phyloP scores from a whole-genome alignment of 1,140 invertebrate genomes.

The Nephila pilipes region DNA sequence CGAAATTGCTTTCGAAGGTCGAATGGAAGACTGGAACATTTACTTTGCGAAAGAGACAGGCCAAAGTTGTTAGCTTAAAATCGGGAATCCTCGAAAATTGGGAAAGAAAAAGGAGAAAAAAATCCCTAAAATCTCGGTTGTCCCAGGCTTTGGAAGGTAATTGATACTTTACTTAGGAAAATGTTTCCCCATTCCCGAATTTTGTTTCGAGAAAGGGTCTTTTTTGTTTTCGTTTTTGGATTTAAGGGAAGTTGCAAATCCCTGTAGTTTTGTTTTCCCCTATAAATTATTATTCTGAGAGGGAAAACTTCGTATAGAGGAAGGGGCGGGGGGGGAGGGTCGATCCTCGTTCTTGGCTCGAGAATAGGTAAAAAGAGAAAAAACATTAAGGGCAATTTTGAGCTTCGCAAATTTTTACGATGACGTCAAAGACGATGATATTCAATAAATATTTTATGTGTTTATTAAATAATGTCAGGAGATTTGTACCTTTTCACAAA shows the following conservation, averaged over 20 bases:
- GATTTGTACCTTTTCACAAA: no score
- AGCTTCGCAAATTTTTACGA: no score
- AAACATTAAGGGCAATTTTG: neutral
- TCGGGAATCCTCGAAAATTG: conserved; percentile 22
- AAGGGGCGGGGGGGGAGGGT: no score
- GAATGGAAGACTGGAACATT: neutral
- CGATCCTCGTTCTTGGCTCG: neutral
- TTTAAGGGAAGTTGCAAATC: neutral
- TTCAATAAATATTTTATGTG: no score
- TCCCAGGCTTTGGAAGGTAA: conserved; percentile 6
- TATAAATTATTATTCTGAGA: neutral
- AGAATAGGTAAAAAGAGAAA: neutral
- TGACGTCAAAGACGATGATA: no score
- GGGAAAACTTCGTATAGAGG: neutral
- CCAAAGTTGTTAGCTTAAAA: conserved; percentile 43
- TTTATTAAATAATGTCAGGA: no score
- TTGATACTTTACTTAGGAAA: conserved; percentile 45
- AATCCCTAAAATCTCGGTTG: no score
- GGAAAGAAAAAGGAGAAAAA: neutral
- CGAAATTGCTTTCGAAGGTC: conserved; percentile 32
- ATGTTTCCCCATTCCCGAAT: neutral
- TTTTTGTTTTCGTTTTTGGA: neutral
- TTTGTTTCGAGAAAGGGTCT: neutral
- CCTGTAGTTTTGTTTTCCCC: neutral
- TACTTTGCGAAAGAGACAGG: conserved; percentile 19